Evolutionary conservation across 2,888 invertebrate species (phyloP), one percentile per base, ranked within the genome.

Genomic region (Hypselothyrea guttata): DNA sequence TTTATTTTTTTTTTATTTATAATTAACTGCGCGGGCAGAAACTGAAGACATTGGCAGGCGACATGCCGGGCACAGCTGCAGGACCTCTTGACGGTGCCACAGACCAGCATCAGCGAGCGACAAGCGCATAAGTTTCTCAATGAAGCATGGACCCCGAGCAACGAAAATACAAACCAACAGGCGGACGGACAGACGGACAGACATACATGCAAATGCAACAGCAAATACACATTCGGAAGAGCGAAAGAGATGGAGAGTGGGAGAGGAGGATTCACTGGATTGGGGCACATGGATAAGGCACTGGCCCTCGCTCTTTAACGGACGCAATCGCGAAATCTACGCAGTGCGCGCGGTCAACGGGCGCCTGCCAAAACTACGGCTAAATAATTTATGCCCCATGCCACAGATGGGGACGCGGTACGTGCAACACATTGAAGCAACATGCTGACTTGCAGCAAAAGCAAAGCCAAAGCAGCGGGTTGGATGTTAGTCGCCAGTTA

Each of bases 11-110:
- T 28, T 9, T 28, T 9, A 16, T 16, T 88, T 89, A 89, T 89
- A 89, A 89, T 89, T 89, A 89, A 89, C 89, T 88, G 87, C 86
- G 82, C 87, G 75, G 76, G 64, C 81, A 71, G 75, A 84, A 81
- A 75, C 84, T 64, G 75, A 72, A 85, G 76, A 83, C 83, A 86
- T 84, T 79, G 76, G 85, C 86, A 75, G 84, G 84, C 81, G 75
- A 77, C 81, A 82, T 82, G 84, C 74, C 74, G 76, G 72, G 75
- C 61, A 46, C 72, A 69, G 84, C 65, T 75, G 84, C 84, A 84
- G 84, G 85, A 84, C 71, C 71, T 68, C 46, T 44, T 48, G 15
- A 15, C 42, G 40, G 53, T 46, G 13, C 13, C 33, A 18, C 64
- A 71, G 49, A 58, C 61, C 46, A 66, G 57, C 57, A 62, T 55